phyloP scores from a whole-genome alignment of 2,888 invertebrate species.

The Rapana venosa region DNA sequence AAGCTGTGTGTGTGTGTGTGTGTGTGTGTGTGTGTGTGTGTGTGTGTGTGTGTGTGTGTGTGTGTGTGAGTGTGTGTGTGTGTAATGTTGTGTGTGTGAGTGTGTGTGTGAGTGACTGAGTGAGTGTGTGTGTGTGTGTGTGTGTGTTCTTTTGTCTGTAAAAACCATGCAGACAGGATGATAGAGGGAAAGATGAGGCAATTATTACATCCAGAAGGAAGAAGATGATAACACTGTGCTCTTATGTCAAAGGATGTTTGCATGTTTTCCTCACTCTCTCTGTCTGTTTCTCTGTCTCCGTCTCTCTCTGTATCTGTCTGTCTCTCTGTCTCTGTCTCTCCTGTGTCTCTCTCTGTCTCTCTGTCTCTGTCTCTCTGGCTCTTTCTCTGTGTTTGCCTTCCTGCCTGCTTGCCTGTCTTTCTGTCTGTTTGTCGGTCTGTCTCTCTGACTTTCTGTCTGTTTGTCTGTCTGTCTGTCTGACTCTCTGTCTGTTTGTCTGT shows the following conservation, averaged over 20 bases:
- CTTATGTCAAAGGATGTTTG: background rate
- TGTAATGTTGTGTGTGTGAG: background rate
- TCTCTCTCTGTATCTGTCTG: too few species aligned
- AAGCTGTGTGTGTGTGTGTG: background rate
- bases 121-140: background rate
- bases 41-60: background rate
- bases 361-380: too few species aligned
- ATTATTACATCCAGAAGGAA: too few species aligned
- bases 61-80: background rate
- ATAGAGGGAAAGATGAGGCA: too few species aligned
- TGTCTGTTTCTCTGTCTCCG: background rate
- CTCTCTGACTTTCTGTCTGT: too few species aligned
- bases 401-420: background rate
- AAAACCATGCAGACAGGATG: too few species aligned
- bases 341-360: too few species aligned
- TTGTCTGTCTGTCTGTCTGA: too few species aligned
- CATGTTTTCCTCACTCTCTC: background rate
- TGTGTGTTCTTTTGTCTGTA: background rate
- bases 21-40: background rate
- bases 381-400: background rate
- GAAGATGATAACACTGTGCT: too few species aligned
- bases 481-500: too few species aligned
- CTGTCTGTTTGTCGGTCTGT: too few species aligned
- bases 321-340: too few species aligned
- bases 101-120: background rate